These are phyloP conservation scores for Myotis yumanensis DNA, from an alignment of 2,113 vertebrate genomes.

Conservation along the genomic window DNA sequence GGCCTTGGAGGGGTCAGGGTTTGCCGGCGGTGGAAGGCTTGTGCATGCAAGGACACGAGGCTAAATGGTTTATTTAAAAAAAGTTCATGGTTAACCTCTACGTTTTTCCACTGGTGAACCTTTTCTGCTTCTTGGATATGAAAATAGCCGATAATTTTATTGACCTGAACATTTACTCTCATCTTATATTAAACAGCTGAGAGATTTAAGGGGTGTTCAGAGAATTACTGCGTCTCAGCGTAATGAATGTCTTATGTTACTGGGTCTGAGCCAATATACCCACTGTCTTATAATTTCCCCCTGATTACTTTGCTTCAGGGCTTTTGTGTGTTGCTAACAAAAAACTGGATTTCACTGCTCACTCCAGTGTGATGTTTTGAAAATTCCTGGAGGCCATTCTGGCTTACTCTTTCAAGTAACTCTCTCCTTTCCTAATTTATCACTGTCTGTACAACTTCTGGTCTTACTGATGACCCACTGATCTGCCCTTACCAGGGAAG, in stretches of 20 bases:
- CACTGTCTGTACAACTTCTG: slow-evolving; percentile 55
- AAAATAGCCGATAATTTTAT: slow-evolving; percentile 65
- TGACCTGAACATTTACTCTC: slow-evolving; percentile 49
- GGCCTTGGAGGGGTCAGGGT: neutral
- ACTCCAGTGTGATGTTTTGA: slow-evolving; percentile 35
- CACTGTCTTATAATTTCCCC: slow-evolving; percentile 61
- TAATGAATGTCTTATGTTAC: slow-evolving; percentile 66
- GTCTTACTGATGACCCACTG: slow-evolving; percentile 38
- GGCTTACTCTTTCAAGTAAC: slow-evolving; percentile 57
- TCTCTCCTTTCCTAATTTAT: slow-evolving; percentile 43
- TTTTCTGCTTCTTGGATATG: slow-evolving; percentile 32
- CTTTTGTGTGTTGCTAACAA: slow-evolving; percentile 36
- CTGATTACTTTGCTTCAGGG: slow-evolving; percentile 19
- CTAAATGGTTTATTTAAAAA: slow-evolving; percentile 37
- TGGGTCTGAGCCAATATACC: slow-evolving; percentile 15
- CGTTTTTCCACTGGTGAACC: slow-evolving; percentile 53
- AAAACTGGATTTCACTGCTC: slow-evolving; percentile 11
- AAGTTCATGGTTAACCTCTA: slow-evolving; percentile 40
- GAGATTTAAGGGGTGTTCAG: slow-evolving; percentile 55
- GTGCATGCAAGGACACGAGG: neutral
- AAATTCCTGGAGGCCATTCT: slow-evolving; percentile 65
- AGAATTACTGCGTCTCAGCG: slow-evolving; percentile 25
- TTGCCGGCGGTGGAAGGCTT: neutral
- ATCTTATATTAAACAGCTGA: slow-evolving; percentile 53
- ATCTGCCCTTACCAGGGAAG: neutral